Evolutionary conservation across 2,113 vertebrate genomes (phyloP).

Genomic region (Lathamus discolor): DNA sequence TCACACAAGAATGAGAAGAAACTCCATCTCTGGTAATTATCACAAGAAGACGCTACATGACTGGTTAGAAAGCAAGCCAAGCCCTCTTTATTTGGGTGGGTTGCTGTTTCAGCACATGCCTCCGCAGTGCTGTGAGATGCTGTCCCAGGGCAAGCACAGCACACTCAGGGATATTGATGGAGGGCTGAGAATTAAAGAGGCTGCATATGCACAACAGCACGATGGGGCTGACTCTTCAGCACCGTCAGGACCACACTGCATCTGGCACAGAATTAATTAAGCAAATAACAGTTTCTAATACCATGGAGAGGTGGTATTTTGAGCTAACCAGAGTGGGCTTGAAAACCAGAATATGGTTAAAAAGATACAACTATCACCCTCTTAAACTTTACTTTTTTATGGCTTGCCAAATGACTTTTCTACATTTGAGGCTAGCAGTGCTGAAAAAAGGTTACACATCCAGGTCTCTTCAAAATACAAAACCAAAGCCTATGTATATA

Average conservation of each 20-base stretch:
- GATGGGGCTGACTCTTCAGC: not conserved
- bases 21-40: not conserved
- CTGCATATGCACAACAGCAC: not conserved
- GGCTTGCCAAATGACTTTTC: not conserved
- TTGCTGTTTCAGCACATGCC: not conserved
- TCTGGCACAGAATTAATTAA: not conserved
- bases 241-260: accelerated
- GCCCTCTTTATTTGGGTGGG: accelerated
- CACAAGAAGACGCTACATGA: not conserved
- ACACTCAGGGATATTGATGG: not conserved
- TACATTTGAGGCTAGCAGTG: not conserved
- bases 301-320: not conserved
- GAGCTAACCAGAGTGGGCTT: not conserved
- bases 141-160: not conserved
- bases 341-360: not conserved
- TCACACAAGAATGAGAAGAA: not conserved
- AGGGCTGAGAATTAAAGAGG: too few relatives aligned
- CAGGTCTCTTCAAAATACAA: not conserved
- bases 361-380: not conserved
- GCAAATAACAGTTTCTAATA: not conserved
- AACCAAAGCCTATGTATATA: accelerated
- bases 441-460: not conserved
- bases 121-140: not conserved
- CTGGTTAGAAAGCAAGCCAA: not conserved
- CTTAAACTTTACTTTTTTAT: not conserved